Evolutionary conservation across 2,113 vertebrate genomes (phyloP), one percentile per base, ranked within the genome.

Genomic region (Scartelaos histophorus): DNA sequence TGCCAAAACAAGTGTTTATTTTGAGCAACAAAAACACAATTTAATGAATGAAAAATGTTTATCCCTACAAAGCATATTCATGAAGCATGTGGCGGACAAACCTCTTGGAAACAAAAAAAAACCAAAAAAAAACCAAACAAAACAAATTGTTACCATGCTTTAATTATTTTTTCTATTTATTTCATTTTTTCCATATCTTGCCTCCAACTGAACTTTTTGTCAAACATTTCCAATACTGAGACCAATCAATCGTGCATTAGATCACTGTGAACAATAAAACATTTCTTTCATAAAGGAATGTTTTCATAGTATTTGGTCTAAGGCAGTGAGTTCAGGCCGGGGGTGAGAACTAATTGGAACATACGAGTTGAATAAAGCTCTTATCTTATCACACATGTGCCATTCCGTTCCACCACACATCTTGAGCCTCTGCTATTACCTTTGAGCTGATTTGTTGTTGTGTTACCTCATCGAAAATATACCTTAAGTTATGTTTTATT

Each of bases 321-420:
- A 17, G 7, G 7, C 53, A 66, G 13, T 0, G 1, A n/a, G 58
- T 60, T 70, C 47, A 70, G 73, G 47, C 73, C 17, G 29, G 60
- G 73, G 68, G 67, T 47, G 65, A 71, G 34, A 83, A 62, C 15
- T 54, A 67, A 54, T 57, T 17, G n/a, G 45, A 70, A 70, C 62
- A 60, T 25, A 38, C 22, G 70, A 68, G 19, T 53, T 54, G 0
- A 24, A 71, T 76, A 9, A 68, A 47, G 9, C 74, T 29, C 34
- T 53, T 47, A 57, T 45, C 58, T 62, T 67, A 58, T 57, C 64
- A 56, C 49, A 45, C 17, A 53, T 69, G 45, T 19, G 38, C 24
- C 19, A 49, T 75, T n/a, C n/a, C n/a, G n/a, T 22, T 56, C 19
- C 3, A 54, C 7, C 12, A 56, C n/a, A 22, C 53, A 7, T 56